Base-by-base conservation (phyloP, 1,140 invertebrate genomes). In the Polypedilum vanderplanki region DNA sequence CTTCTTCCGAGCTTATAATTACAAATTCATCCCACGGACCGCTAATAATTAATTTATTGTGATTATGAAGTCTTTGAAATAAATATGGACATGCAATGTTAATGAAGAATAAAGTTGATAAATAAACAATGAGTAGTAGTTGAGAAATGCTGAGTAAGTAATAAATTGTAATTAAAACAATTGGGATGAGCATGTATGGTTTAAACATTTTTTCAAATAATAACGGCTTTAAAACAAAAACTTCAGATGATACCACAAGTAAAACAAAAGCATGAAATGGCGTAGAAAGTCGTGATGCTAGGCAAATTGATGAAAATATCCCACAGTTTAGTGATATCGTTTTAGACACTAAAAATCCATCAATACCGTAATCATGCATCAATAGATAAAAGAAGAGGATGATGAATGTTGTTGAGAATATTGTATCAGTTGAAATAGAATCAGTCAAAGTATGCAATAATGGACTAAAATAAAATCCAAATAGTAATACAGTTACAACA, bases 361-460 rank as follows among this genome's bases (percentile, higher is more conserved):
- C 87, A 1, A 93, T 87, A 15, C 93, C 93, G 81, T 98, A 99
- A 82, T 98, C 93, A 80, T 93, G 93, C 80, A 97, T 97, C 75
- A 95, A 86, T 41, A 99, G 84, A 85, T 98, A 95, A 7, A 93
- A 83, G 0, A 95, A 78, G 82, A 98, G 89, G 89, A 97, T 95
- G 46, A 95, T 86, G 73, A 92, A 89, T 20, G 94, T 90, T 85
- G 91, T 95, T 1, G 93, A 92, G 80, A 98, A 98, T 80, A 98
- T 98, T 1, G 96, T 98, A 82, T 99, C 96, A 0, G 96, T 98
- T 79, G 95, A 97, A 0, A 98, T 92, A 0, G 95, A 96, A 82
- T 97, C 93, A 0, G 97, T 98, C 41, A 98, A 85, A 0, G 94
- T 98, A 82, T 97, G 94, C n/a, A 98, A 83, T 24, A 98, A 87